Conservation (phyloP, 2,113 vertebrate genomes). For the Gobio gobio region DNA sequence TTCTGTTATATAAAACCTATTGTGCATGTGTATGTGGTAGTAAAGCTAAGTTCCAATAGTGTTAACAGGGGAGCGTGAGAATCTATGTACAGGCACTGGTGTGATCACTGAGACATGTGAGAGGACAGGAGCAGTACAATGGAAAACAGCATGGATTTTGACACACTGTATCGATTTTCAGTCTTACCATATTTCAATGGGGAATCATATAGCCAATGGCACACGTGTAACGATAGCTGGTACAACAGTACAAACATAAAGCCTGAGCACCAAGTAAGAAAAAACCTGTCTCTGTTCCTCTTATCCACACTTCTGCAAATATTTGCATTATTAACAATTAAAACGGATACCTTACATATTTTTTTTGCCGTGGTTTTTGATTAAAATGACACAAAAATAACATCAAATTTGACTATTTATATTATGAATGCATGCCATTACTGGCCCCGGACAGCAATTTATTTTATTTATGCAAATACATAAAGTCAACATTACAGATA, state of each 20-base stretch:
- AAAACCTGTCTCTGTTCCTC: background rate
- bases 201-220: background rate
- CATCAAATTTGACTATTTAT: background rate
- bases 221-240: background rate
- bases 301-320: background rate
- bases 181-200: background rate
- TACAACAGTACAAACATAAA: background rate
- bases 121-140: constrained; percentile 47
- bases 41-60: background rate
- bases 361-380: background rate
- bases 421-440: background rate
- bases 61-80: background rate
- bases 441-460: background rate
- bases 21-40: too few species aligned
- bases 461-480: background rate
- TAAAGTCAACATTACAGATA: background rate
- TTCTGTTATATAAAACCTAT: background rate
- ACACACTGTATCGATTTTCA: constrained; percentile 61
- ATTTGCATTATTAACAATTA: background rate
- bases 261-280: background rate
- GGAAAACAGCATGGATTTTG: constrained; percentile 71
- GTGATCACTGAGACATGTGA: constrained; percentile 55
- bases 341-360: background rate
- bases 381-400: background rate
- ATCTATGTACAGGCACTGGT: background rate